Evolutionary conservation across 1,140 invertebrate genomes (phyloP), one percentile per base, ranked within the genome.

Genomic region (Eumaeus atala): DNA sequence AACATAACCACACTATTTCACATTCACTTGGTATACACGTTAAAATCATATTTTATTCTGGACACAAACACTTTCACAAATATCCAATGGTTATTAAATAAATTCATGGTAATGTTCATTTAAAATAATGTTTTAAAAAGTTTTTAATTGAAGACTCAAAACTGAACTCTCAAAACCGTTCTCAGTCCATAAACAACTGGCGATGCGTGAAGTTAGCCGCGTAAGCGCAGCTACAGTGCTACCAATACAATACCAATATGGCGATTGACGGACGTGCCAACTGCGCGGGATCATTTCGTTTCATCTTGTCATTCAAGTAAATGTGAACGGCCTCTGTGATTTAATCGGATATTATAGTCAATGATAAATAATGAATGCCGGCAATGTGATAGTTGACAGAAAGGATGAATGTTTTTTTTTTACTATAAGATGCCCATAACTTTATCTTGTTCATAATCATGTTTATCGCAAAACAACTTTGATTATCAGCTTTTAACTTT

Each of bases 1-100:
- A 76, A 76, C 70, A 73, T 79, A 79, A 79, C 78, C 78, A 63
- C 67, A 78, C 77, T 75, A 74, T 75, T 71, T 67, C 64, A 52
- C 48, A 50, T 36, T 50, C 48, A 50, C 48, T 50, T 14, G 35
- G 35, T 33, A 34, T 33, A 50, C 21, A 51, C 21, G 21, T 28
- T 28, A 28, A 28, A 28, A 28, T 28, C 49, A 35, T 51, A 51
- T 35, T 37, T 51, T 10, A 34, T 17, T 16, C 35, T 36, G 35
- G 35, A 36, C 28, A 36, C 36, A 34, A 28, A 51, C 49, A 51
- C 34, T 35, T 14, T 10, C 17, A 35, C 16, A 35, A 34, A 36
- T 36, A 36, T 34, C 28, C 8, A 36, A 36, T 14, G 3, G 34
- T 51, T 9, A 16, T 36, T 51, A 17, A 51, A 10, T 7, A 36